These are phyloP conservation scores for Clavelina lepadiformis DNA, from an alignment of 23 tunicate species.

Conservation along the genomic window DNA sequence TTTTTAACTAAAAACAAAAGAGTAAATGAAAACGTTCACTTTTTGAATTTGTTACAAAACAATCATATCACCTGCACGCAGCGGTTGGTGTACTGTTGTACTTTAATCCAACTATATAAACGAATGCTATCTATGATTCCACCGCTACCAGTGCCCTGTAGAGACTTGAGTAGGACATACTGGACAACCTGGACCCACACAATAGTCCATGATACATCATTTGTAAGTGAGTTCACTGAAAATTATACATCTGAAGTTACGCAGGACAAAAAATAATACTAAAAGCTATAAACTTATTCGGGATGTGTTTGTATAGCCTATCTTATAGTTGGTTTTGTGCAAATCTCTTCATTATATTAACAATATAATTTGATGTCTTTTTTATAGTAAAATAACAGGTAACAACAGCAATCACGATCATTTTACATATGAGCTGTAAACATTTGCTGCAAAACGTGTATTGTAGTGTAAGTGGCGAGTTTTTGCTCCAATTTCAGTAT, in stretches of 20 bases:
- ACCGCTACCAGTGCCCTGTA: conserved; percentile 80
- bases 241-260: not conserved
- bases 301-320: too few species aligned
- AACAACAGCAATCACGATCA: too few species aligned
- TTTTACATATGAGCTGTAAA: too few species aligned
- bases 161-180: conserved; percentile 48
- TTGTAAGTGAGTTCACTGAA: conserved; percentile 64
- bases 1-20: not conserved
- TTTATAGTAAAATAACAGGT: too few species aligned
- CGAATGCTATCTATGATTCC: conserved; percentile 64
- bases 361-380: too few species aligned
- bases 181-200: conserved; percentile 45
- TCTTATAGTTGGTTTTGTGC: too few species aligned
- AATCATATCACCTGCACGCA: conserved; percentile 40
- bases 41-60: not conserved
- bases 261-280: too few species aligned
- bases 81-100: conserved; percentile 82
- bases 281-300: too few species aligned
- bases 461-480: too few species aligned
- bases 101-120: conserved; percentile 64
- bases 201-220: conserved; percentile 37
- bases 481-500: too few species aligned
- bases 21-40: not conserved
- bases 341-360: too few species aligned
- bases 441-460: too few species aligned